Conservation (phyloP, 2,797 vertebrate species). For the Sebastes cheni region DNA sequence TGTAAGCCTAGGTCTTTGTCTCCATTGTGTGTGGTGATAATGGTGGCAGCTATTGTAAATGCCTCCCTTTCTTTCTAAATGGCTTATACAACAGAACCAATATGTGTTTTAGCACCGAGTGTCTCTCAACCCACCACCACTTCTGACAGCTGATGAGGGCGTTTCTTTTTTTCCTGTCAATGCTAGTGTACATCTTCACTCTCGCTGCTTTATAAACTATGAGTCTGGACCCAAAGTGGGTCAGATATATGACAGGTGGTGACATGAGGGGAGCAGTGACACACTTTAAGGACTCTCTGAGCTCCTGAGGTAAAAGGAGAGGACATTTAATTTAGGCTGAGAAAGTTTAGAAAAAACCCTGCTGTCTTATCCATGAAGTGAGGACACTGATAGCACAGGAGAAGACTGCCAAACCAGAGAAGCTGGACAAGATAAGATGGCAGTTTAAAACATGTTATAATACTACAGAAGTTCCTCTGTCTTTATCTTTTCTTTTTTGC, state of each 20-base stretch:
- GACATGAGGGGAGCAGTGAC: neutral
- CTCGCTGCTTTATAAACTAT: neutral
- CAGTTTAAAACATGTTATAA: neutral
- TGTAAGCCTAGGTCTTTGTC: neutral
- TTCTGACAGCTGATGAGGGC: neutral
- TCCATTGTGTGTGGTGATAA: neutral
- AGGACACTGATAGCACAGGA: slow-evolving; percentile 1
- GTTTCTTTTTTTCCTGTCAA: neutral
- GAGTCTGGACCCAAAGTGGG: slow-evolving; percentile 12
- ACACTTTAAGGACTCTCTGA: slow-evolving; percentile 13
- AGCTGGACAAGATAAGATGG: neutral
- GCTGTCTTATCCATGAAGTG: neutral
- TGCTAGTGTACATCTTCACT: neutral
- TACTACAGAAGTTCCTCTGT: neutral
- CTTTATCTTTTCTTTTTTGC: neutral
- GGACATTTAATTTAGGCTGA: neutral
- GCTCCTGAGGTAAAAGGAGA: slow-evolving; percentile 4
- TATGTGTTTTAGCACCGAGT: neutral
- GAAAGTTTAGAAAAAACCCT: neutral
- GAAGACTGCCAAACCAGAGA: neutral
- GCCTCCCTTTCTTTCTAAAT: neutral
- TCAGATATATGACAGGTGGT: slow-evolving; percentile 3
- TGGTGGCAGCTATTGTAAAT: neutral
- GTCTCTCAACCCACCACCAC: neutral
- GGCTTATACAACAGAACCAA: neutral